phyloP scores from a whole-genome alignment of 1,140 invertebrate genomes.

The Drosophila melanica region DNA sequence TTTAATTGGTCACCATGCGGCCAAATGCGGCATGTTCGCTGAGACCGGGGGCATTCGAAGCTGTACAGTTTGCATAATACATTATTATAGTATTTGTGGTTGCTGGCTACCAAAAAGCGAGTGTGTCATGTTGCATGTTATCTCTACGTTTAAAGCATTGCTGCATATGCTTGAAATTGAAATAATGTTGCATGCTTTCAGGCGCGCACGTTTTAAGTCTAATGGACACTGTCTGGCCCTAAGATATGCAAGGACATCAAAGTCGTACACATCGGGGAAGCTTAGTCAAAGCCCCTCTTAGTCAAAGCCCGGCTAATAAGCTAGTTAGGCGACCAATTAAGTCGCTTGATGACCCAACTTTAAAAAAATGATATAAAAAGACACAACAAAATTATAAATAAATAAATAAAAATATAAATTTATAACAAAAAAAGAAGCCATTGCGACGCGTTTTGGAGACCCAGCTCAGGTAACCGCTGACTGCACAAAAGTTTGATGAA shows the following conservation, averaged over 20 bases:
- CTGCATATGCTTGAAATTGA: slow-evolving; percentile 10
- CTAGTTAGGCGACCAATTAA: slow-evolving; percentile 71
- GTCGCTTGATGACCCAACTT: slow-evolving; percentile 51
- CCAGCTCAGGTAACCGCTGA: slow-evolving; percentile 53
- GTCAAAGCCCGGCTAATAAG: slow-evolving; percentile 64
- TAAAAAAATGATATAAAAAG: slow-evolving; percentile 22
- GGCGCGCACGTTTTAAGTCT: slow-evolving; percentile 1
- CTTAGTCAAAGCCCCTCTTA: background rate
- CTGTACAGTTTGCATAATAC: slow-evolving; percentile 21
- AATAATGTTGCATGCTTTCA: slow-evolving; percentile 29
- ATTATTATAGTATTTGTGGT: slow-evolving; percentile 28
- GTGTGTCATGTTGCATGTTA: slow-evolving; percentile 4
- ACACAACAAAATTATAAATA: background rate
- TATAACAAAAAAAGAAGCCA: slow-evolving; percentile 3
- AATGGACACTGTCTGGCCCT: too few relatives aligned
- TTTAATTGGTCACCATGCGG: slow-evolving; percentile 43
- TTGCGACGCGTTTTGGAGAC: slow-evolving; percentile 40
- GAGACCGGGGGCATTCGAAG: background rate
- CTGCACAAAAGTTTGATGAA: slow-evolving; percentile 64
- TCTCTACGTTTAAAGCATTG: background rate
- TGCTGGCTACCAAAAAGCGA: slow-evolving; percentile 19
- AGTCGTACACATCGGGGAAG: too few relatives aligned
- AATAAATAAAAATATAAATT: background rate
- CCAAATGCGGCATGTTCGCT: slow-evolving; percentile 2
- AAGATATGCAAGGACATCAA: too few relatives aligned